Conservation (phyloP, 2,113 vertebrate genomes). For the Psophia crepitans region DNA sequence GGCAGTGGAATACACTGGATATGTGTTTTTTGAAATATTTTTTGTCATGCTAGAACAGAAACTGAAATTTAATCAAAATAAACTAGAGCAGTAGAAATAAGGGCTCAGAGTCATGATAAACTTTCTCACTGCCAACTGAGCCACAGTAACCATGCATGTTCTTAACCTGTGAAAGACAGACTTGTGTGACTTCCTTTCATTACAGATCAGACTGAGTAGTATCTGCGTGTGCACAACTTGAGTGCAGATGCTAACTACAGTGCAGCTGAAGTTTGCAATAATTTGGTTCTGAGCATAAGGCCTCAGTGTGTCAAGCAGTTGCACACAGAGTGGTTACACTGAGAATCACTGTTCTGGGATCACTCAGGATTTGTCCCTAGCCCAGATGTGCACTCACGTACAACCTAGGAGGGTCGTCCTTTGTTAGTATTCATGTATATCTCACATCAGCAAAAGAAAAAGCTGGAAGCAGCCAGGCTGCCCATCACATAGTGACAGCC, state of each 20-base stretch:
- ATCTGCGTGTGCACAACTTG: neutral
- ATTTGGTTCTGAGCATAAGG: neutral
- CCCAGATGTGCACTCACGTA: neutral
- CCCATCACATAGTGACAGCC: neutral
- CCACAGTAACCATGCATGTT: neutral
- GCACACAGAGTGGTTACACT: fast-evolving
- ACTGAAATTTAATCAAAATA: neutral
- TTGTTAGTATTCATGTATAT: neutral
- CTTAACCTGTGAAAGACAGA: neutral
- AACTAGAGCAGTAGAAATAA: neutral
- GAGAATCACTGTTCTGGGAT: neutral
- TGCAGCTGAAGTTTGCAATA: neutral
- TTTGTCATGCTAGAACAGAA: neutral
- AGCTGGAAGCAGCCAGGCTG: neutral
- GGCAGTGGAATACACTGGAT: neutral
- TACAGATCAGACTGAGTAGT: neutral
- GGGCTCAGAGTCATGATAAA: neutral
- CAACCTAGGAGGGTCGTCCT: neutral
- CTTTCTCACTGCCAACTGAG: neutral
- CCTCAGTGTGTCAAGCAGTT: neutral
- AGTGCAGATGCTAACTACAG: neutral
- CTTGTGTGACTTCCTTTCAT: neutral
- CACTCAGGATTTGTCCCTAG: neutral
- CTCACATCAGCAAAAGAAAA: neutral
- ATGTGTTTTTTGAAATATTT: neutral